phyloP scores from a whole-genome alignment of 2,888 invertebrate genomes.

The Ochropleura leucogaster region DNA sequence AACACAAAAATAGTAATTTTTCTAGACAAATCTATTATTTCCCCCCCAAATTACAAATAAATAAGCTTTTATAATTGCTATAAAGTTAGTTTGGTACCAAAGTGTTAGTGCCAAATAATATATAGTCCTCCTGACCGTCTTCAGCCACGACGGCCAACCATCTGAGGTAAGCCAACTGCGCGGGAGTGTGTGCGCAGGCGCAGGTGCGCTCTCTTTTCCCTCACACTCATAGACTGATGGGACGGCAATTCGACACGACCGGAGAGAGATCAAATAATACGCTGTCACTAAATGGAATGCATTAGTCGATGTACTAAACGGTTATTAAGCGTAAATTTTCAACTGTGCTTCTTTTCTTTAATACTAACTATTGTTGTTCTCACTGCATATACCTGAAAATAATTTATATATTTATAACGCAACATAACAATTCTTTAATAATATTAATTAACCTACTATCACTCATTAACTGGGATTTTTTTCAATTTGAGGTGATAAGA shows the following conservation, averaged over 20 bases:
- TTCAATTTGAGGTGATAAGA: too few species aligned
- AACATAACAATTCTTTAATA: neutral
- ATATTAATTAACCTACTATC: neutral
- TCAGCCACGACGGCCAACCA: too few species aligned
- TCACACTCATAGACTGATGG: too few species aligned
- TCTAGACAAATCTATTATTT: neutral
- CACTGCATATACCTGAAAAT: slow-evolving; percentile 34
- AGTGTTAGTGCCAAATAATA: slow-evolving; percentile 37
- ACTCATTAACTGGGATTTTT: too few species aligned
- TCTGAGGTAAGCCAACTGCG: too few species aligned
- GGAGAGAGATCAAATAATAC: too few species aligned
- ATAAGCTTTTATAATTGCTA: neutral
- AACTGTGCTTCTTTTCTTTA: slow-evolving; percentile 14
- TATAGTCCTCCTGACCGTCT: too few species aligned
- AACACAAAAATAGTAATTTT: neutral
- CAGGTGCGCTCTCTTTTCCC: too few species aligned
- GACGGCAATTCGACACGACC: too few species aligned
- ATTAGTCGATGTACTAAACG: slow-evolving; percentile 52
- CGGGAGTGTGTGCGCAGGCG: too few species aligned
- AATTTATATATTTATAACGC: neutral
- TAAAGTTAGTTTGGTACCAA: neutral
- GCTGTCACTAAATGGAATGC: slow-evolving; percentile 56
- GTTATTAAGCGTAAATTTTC: slow-evolving; percentile 47
- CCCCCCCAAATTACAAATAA: neutral
- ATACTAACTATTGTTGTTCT: slow-evolving; percentile 15